phyloP scores from a whole-genome alignment of 2,797 vertebrate species.

The Oceanodroma leucorhoa region DNA sequence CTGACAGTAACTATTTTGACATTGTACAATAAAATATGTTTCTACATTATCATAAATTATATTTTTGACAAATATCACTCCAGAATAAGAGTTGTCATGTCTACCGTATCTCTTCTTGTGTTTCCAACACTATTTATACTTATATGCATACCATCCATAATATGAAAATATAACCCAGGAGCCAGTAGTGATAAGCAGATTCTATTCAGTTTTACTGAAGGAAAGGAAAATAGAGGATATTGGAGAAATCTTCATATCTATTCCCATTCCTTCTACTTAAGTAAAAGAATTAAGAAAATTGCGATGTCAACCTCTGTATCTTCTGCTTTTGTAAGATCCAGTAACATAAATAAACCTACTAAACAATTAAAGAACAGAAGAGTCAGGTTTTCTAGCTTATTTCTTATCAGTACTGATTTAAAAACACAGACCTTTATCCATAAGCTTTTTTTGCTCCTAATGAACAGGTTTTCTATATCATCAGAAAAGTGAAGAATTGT shows the following conservation, averaged over 20 bases:
- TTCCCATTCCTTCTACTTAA: not conserved
- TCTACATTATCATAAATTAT: not conserved
- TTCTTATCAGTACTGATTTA: not conserved
- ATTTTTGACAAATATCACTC: not conserved
- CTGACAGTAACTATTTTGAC: slow-evolving; percentile 4
- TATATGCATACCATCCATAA: not conserved
- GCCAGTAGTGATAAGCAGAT: not conserved
- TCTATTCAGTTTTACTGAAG: not conserved
- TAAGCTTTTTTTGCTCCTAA: not conserved
- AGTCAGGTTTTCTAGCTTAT: not conserved
- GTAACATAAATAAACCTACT: not conserved
- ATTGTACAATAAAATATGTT: not conserved
- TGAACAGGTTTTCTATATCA: not conserved
- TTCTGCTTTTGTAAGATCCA: not conserved
- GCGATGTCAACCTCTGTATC: not conserved
- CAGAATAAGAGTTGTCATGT: not conserved
- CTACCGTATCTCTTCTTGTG: not conserved
- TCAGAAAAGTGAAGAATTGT: not conserved
- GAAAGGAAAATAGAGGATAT: not conserved
- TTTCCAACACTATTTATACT: not conserved
- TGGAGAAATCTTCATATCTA: not conserved
- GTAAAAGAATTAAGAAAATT: not conserved
- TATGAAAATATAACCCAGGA: not conserved
- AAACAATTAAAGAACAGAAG: not conserved
- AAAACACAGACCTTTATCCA: not conserved